These are phyloP conservation scores for Yponomeuta evonymella DNA, from an alignment of 2,888 invertebrate genomes.

Conservation along the genomic window DNA sequence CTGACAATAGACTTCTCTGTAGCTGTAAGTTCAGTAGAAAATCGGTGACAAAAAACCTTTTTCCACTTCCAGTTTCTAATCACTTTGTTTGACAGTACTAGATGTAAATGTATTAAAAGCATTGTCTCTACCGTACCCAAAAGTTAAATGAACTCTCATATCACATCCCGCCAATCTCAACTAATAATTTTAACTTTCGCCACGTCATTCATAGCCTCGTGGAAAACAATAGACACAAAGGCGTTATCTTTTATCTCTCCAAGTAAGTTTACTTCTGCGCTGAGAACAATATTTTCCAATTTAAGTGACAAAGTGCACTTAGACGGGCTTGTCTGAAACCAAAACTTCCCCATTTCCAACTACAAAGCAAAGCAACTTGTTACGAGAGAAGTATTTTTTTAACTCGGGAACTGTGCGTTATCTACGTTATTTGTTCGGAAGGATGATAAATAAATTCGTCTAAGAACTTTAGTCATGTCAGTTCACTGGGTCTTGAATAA, in stretches of 20 bases:
- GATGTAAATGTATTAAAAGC: background rate
- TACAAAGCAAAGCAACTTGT: conserved; percentile 45
- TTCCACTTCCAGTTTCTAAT: too few species aligned
- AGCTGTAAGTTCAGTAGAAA: too few species aligned
- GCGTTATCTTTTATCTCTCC: conserved; percentile 9
- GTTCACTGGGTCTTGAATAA: background rate
- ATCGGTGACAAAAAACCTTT: too few species aligned
- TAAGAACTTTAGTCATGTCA: background rate
- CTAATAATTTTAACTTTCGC: background rate
- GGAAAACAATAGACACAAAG: conserved; percentile 1
- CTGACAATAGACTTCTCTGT: too few species aligned
- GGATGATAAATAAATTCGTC: background rate
- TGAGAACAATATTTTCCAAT: conserved; percentile 72
- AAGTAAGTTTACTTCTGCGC: conserved; percentile 36
- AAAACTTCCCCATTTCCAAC: conserved; percentile 72
- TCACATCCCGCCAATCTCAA: background rate
- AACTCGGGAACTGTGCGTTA: background rate
- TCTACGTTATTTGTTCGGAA: background rate
- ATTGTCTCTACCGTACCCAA: background rate
- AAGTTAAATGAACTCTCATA: background rate
- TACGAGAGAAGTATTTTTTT: background rate
- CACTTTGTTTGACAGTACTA: too few species aligned
- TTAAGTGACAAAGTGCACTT: conserved; percentile 75
- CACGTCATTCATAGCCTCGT: background rate
- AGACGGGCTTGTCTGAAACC: conserved; percentile 66